Percentiles rank a stretch among this genome's conserved stretches.
Conservation (phyloP, 2,888 invertebrate genomes). For the Habroteleia sp. region DNA sequence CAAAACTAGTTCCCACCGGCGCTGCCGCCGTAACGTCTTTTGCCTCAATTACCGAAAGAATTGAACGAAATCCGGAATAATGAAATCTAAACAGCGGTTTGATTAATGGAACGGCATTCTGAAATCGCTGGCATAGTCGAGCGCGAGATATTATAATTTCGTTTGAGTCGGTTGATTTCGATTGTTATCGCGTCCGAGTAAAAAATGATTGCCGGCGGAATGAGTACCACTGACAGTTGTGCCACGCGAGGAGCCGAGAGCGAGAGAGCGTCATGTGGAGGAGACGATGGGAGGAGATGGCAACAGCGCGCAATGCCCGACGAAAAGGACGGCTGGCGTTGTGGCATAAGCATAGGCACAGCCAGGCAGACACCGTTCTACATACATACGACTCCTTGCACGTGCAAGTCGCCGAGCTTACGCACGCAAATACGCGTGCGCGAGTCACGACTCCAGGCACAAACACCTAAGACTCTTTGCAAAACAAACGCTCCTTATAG, state of each 20-base stretch:
- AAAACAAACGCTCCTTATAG: not conserved
- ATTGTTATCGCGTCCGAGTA: slow-evolving; percentile 39
- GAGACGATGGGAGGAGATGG: slow-evolving; percentile 69
- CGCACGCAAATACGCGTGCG: slow-evolving; percentile 34
- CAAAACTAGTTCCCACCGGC: too few species aligned
- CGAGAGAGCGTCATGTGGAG: slow-evolving; percentile 55
- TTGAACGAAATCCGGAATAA: too few species aligned
- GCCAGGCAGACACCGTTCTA: slow-evolving; percentile 20
- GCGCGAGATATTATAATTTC: slow-evolving; percentile 25
- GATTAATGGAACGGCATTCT: not conserved
- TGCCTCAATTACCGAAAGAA: too few species aligned
- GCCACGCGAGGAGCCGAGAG: slow-evolving; percentile 53
- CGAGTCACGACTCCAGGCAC: slow-evolving; percentile 32
- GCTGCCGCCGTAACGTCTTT: too few species aligned
- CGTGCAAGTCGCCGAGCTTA: slow-evolving; percentile 11
- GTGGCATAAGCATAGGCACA: slow-evolving; percentile 30
- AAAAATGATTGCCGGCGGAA: slow-evolving; percentile 21
- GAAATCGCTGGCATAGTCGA: slow-evolving; percentile 1
- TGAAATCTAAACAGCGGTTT: not conserved
- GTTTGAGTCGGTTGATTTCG: slow-evolving; percentile 22
- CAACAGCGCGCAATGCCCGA: slow-evolving; percentile 74
- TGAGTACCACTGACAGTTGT: slow-evolving; percentile 49
- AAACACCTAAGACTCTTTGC: slow-evolving; percentile 2
- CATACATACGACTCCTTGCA: slow-evolving; percentile 17
- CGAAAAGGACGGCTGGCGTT: slow-evolving; percentile 45